A percentile compares a stretch with the other conserved stretches of the same genome.
Evolutionary conservation across 2,113 vertebrate genomes (phyloP).

Genomic region (Suncus etruscus): DNA sequence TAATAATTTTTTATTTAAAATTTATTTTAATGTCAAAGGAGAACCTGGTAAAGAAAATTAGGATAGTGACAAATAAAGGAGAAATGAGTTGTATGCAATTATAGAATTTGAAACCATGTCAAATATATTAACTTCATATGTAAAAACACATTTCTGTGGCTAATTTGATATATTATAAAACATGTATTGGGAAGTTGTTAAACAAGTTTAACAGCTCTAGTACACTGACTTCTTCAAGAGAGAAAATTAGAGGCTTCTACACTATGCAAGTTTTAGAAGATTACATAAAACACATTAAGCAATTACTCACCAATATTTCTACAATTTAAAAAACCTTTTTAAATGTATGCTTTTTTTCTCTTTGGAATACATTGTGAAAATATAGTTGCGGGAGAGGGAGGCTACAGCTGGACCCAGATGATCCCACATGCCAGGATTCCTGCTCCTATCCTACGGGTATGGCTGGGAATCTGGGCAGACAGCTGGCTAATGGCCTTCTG

Average conservation of each 20-base stretch:
- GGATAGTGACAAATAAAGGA: not conserved
- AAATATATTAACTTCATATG: not conserved
- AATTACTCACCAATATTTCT: not conserved
- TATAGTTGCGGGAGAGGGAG: too few species aligned
- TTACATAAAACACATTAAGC: not conserved
- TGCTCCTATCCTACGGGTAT: too few species aligned
- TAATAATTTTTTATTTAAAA: slow-evolving; percentile 10
- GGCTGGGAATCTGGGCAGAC: too few species aligned
- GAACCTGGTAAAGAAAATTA: not conserved
- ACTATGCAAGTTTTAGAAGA: not conserved
- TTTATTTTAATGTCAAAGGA: not conserved
- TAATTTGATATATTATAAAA: slow-evolving; percentile 48
- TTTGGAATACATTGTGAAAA: not conserved
- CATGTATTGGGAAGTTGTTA: slow-evolving; percentile 13
- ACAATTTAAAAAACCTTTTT: not conserved
- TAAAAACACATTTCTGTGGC: not conserved
- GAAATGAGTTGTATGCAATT: not conserved
- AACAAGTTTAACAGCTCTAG: not conserved
- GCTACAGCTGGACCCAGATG: too few species aligned
- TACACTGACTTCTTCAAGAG: not conserved
- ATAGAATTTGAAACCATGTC: not conserved
- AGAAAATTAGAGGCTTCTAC: slow-evolving; percentile 15
- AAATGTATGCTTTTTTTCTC: not conserved
- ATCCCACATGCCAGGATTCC: too few species aligned
- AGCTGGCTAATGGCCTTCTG: too few species aligned